Evolutionary conservation across 2,888 invertebrate species (phyloP), one percentile per base, ranked within the genome.

Genomic region (Trisateles emortualis): DNA sequence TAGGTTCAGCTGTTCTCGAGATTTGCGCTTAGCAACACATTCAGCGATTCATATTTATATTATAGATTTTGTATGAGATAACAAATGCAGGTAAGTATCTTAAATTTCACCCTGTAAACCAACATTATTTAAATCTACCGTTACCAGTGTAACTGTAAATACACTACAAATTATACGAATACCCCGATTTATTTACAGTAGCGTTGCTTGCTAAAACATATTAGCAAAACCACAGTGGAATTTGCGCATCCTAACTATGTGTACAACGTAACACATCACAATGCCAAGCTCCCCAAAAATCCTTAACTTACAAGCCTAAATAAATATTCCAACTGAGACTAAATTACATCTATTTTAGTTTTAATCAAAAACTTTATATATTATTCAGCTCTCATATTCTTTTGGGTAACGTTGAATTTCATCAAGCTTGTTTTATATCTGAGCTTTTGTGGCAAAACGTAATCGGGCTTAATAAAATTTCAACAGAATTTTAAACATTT

Each of bases 341-440:
- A 33, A 52, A 49, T 35, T 33, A 22, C 22, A 35, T 33, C 38
- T 32, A 41, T 57, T 68, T 48, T 57, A 64, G 72, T 72, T 68
- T 72, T 68, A 72, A 72, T 68, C 60, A 68, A 68, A 71, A 72
- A 52, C 59, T 48, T 52, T 40, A 57, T 72, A 68, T 42, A 60
- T 51, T 49, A 72, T 72, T 68, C 65, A 68, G 22, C 30, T 16
- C 36, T 46, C 42, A 45, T 52, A 59, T 59, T 68, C 44, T 59
- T 59, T 49, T 41, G 39, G 36, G 52, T 40, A 46, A 16, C 30
- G 39, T 46, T 43, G 51, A 51, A 52, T 64, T 67, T 72, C 48
- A 68, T 60, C 30, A 53, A 22, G 36, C 44, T 16, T 17, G 36
- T 30, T 60, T 72, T 60, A 52, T 49, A 57, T 22, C 0, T 16